Evolutionary conservation across 2,113 vertebrate genomes (phyloP), one percentile per base, ranked within the genome.

Genomic region (Lota lota): DNA sequence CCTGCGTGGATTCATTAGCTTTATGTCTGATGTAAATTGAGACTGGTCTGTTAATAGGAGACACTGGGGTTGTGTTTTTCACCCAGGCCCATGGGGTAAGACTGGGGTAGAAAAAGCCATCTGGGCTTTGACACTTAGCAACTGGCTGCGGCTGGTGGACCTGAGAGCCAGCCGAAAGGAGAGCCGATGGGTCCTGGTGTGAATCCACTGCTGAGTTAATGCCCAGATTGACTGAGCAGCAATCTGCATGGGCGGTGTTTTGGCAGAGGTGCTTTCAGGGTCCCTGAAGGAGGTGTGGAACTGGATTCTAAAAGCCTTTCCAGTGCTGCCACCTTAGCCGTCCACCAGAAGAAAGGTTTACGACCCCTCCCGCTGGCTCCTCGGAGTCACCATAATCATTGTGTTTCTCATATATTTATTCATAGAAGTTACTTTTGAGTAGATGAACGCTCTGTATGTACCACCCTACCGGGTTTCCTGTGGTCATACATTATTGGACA

Each of bases 1-100:
- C 79, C 87, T 82, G 65, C 70, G 70, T 87, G 84, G 90, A 87
- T 90, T 88, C 78, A 89, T 90, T 88, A 89, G 76, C 71, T 80
- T 73, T 79, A 72, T 61, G 21, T 72, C 79, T 81, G 79, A 85
- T 82, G 80, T 78, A 67, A 78, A 84, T 83, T 56, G 67, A 84
- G 76, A 69, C 40, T 19, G 57, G 75, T 62, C 77, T 87, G 85
- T 86, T 85, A 89, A 89, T 85, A 86, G 76, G 72, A 82, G 69
- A 79, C 74, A 19, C 71, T 18, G 72, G 47, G 61, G 68, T 75
- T 72, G 75, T 81, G 69, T 67, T 77, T 69, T 76, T 63, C 51
- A 67, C 64, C 51, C 66, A 61, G 67, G 79, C 74, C 80, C 77
- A 67, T 75, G 74, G 70, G 79, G 67, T 56, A 69, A 64, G 53